A percentile compares a stretch with the other conserved stretches of the same genome.
Evolutionary conservation across 2,888 invertebrate genomes (phyloP).

Genomic region (Ischnus inquisitorius): DNA sequence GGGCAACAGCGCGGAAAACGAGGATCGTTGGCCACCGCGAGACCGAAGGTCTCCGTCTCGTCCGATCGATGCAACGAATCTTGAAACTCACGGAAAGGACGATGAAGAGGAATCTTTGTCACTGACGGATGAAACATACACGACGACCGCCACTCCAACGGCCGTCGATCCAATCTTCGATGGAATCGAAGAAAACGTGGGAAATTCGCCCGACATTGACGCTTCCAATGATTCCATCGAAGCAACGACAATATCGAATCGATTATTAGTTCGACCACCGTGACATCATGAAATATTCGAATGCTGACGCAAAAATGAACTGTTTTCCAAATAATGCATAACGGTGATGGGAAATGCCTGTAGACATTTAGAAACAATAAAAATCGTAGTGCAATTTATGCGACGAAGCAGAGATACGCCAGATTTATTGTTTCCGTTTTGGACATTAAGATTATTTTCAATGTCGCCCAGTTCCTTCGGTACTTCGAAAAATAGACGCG

Average conservation of each 20-base stretch:
- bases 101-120: constrained; percentile 14
- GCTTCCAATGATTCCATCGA: background rate
- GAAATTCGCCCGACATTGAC: background rate
- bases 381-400: constrained; percentile 9
- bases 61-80: background rate
- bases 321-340: constrained; percentile 18
- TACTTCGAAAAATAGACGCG: constrained; percentile 16
- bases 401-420: background rate
- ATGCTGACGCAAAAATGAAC: constrained; percentile 4
- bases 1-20: constrained; percentile 38
- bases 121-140: background rate
- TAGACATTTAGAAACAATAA: constrained; percentile 22
- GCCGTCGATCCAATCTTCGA: background rate
- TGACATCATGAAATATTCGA: background rate
- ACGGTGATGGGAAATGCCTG: constrained; percentile 30
- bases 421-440: constrained; percentile 35
- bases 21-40: constrained; percentile 41
- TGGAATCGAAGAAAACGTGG: constrained; percentile 4
- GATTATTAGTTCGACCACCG: background rate
- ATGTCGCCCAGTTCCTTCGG: background rate
- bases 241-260: background rate
- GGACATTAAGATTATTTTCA: constrained; percentile 8
- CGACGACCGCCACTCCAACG: background rate
- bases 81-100: background rate
- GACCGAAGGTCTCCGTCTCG: background rate